Conservation (phyloP, 2,888 invertebrate species). For the Julus scanicus region DNA sequence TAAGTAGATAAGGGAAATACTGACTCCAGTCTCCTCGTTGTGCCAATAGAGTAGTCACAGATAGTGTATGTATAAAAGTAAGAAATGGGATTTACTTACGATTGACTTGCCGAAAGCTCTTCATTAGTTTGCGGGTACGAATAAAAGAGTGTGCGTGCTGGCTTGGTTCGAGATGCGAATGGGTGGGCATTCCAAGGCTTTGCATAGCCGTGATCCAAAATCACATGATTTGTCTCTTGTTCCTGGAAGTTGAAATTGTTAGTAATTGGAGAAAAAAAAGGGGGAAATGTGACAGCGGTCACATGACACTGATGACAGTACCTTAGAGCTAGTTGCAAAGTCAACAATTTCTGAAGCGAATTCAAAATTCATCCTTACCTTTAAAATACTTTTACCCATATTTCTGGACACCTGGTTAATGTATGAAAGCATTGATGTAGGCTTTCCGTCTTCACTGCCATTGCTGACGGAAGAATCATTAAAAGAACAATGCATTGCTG, state of each 20-base stretch:
- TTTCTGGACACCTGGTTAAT: constrained; percentile 18
- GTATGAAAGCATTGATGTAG: not conserved
- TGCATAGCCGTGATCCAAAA: constrained; percentile 79
- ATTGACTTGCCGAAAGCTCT: not conserved
- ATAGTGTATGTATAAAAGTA: no score
- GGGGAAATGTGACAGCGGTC: no score
- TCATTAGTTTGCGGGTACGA: constrained; percentile 63
- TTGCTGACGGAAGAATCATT: not conserved
- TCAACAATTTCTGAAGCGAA: not conserved
- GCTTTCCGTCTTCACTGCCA: constrained; percentile 19
- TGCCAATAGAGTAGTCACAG: no score
- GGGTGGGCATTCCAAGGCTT: constrained; percentile 77
- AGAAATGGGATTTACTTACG: constrained; percentile 32
- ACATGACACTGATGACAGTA: not conserved
- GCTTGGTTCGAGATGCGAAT: constrained; percentile 73
- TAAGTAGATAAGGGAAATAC: no score
- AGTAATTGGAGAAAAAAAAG: not conserved
- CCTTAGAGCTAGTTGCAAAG: not conserved
- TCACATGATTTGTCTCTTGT: constrained; percentile 66
- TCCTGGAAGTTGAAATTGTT: constrained; percentile 61
- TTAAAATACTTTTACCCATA: constrained; percentile 34
- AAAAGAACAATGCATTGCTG: not conserved
- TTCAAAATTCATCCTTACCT: not conserved
- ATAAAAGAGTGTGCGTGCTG: constrained; percentile 67
- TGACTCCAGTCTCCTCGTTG: no score